Conservation (phyloP, 2,113 vertebrate genomes). For the Scortum barcoo region DNA sequence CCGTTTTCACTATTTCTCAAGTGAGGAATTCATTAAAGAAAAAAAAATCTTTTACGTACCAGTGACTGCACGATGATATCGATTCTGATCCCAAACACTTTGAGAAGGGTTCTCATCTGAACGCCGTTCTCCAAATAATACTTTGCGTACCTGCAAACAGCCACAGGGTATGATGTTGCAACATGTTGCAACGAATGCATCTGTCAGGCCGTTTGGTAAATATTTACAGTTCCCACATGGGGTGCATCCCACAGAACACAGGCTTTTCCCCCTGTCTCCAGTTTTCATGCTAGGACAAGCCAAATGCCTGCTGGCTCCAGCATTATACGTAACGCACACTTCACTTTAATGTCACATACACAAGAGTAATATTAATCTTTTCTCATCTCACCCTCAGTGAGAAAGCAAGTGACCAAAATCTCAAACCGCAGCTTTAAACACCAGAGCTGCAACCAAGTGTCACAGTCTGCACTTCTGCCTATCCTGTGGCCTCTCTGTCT, state of each 20-base stretch:
- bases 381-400: not conserved
- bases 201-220: not conserved
- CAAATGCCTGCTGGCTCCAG: not conserved
- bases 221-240: not conserved
- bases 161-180: not conserved
- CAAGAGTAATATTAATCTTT: not conserved
- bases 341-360: too few species aligned
- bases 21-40: not conserved
- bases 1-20: not conserved
- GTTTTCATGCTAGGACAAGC: not conserved
- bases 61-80: slow-evolving; percentile 93
- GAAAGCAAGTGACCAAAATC: not conserved
- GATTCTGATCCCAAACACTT: slow-evolving; percentile 94
- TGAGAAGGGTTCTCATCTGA: slow-evolving; percentile 89
- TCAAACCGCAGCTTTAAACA: not conserved
- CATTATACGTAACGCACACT: too few species aligned
- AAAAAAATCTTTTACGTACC: slow-evolving; percentile 76
- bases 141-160: slow-evolving; percentile 87
- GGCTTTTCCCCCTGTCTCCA: not conserved
- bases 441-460: too few species aligned
- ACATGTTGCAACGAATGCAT: not conserved
- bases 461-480: too few species aligned
- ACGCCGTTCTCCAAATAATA: slow-evolving; percentile 86
- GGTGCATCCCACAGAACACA: not conserved
- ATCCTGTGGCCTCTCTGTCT: too few species aligned